Percentiles rank a stretch among this genome's conserved stretches.
Evolutionary conservation across 2,113 vertebrate species (phyloP).

Genomic region (Neotragus moschatus): DNA sequence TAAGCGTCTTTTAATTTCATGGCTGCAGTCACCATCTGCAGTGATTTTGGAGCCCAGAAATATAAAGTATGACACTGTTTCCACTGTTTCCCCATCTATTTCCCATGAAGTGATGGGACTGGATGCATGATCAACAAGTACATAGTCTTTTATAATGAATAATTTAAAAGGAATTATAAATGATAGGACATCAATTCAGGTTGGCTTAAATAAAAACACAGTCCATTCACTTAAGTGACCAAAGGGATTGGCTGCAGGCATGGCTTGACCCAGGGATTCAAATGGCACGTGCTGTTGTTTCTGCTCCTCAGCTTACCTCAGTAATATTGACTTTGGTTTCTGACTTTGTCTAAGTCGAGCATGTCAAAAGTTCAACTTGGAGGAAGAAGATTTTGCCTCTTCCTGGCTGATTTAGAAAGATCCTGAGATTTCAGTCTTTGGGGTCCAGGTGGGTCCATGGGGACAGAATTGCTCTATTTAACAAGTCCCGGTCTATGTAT

Average conservation of each 20-base stretch:
- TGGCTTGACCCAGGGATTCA: neutral
- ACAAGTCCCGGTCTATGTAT: too few species aligned
- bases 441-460: neutral
- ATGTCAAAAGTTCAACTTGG: neutral
- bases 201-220: neutral
- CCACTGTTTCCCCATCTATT: too few species aligned
- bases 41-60: too few species aligned
- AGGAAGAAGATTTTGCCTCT: neutral
- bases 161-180: neutral
- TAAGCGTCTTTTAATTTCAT: too few species aligned
- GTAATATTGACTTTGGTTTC: neutral
- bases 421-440: neutral
- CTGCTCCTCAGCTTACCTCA: too few species aligned
- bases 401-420: neutral
- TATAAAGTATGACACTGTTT: too few species aligned
- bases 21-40: too few species aligned
- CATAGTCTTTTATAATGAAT: neutral
- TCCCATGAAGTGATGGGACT: too few species aligned
- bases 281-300: rapidly evolving
- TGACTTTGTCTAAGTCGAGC: neutral
- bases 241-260: too few species aligned
- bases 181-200: neutral
- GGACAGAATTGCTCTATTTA: rapidly evolving
- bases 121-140: too few species aligned
- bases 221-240: neutral